Evolutionary conservation across 2,797 vertebrate genomes (phyloP), one percentile per base, ranked within the genome.

Genomic region (Sarcoramphus papa): DNA sequence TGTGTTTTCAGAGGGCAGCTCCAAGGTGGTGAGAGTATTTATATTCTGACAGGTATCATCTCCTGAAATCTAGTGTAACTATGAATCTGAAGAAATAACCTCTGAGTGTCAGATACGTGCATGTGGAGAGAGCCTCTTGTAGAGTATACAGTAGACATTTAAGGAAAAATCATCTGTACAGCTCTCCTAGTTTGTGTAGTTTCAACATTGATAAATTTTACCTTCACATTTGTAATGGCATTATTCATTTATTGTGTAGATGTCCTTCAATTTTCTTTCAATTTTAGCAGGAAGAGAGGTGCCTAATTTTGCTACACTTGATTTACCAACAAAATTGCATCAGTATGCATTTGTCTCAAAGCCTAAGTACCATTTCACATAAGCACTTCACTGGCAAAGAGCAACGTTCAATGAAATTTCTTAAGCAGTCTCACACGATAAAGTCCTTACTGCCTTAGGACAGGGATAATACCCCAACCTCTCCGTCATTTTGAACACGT

Each of bases 261-360:
- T 82, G 85, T 85, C 87, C 67, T 95, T 91, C 91, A 91, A 59
- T 74, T 74, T 80, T 41, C 54, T 94, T 93, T 88, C 86, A 72
- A 67, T 95, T 89, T 79, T 50, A 87, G 50, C 63, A 92, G 70
- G 54, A 82, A 90, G 54, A 86, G 59, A 92, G 67, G 67, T 82
- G 67, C 84, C 75, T 94, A 67, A 87, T 93, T 95, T 89, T 91
- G 81, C 84, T 59, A 63, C 86, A 70, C 74, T 85, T 93, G 87
- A 92, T 96, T 92, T 93, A 94, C 89, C 89, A 85, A 85, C 74
- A 92, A 76, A 94, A 96, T 89, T 75, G 86, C 88, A 89, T 88
- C 83, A 89, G 59, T 22, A 51, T 74, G 48, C 56, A 13, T 82
- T 89, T 89, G 81, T 95, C 89, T 91, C 74, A 69, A 69, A 78